These are phyloP conservation scores for Alexandromys fortis DNA, from an alignment of 2,113 vertebrate genomes.

Conservation along the genomic window DNA sequence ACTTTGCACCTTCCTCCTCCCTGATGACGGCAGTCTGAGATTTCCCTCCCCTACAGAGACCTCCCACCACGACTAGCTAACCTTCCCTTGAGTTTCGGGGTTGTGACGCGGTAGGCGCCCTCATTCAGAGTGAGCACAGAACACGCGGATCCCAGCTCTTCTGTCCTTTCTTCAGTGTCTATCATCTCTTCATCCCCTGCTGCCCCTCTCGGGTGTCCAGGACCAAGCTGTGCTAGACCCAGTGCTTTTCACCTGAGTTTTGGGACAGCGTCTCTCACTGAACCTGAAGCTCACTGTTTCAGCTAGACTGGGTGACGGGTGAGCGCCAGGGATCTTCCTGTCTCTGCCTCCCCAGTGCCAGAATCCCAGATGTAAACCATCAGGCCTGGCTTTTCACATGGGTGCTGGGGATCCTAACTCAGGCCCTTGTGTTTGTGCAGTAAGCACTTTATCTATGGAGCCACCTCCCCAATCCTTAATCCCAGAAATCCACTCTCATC, in stretches of 20 bases:
- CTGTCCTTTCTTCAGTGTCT: background rate
- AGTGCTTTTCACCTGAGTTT: background rate
- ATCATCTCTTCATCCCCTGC: background rate
- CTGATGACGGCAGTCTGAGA: background rate
- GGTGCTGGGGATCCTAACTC: background rate
- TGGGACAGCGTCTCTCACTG: background rate
- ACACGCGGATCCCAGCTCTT: background rate
- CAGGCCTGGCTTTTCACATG: background rate
- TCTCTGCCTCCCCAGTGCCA: background rate
- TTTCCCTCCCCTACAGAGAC: background rate
- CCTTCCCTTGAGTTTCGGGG: background rate
- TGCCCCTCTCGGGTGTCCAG: background rate
- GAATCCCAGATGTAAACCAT: background rate
- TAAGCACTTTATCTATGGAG: too few relatives aligned
- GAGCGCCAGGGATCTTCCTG: background rate
- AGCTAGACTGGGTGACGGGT: background rate
- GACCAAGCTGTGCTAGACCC: background rate
- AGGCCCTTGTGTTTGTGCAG: background rate
- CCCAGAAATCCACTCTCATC: background rate
- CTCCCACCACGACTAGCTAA: background rate
- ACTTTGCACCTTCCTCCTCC: background rate
- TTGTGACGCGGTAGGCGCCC: background rate
- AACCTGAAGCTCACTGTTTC: background rate
- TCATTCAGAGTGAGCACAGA: background rate
- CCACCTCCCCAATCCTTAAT: too few relatives aligned